phyloP scores from a whole-genome alignment of 2,888 invertebrate genomes.

The Synanthedon formicaeformis region DNA sequence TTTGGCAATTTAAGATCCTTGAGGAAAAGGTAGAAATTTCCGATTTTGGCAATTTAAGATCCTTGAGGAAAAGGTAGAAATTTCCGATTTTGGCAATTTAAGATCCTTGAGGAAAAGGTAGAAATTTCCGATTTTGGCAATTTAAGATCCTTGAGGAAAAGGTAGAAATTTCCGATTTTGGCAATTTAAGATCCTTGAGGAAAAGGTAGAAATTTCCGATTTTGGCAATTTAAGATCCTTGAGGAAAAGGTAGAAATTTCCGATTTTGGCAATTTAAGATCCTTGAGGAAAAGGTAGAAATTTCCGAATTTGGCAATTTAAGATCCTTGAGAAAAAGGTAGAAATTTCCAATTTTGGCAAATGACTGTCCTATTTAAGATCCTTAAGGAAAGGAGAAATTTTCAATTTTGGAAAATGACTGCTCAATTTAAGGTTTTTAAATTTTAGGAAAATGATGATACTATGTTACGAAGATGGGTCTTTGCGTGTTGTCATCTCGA shows the following conservation, averaged over 20 bases:
- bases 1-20: too few species aligned
- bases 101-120: not conserved
- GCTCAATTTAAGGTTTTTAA: not conserved
- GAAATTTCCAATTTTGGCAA: not conserved
- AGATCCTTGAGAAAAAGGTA: not conserved
- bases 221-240: too few species aligned
- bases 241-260: too few species aligned
- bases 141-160: not conserved
- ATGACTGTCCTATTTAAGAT: not conserved
- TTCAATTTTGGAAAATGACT: not conserved
- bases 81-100: not conserved
- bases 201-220: too few species aligned
- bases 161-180: too few species aligned
- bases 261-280: not conserved
- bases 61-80: too few species aligned
- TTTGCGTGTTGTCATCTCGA: constrained; percentile 87
- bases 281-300: not conserved
- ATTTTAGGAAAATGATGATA: constrained; percentile 85
- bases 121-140: not conserved
- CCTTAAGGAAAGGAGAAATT: not conserved
- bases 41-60: too few species aligned
- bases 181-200: too few species aligned
- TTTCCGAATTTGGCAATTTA: not conserved
- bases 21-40: too few species aligned
- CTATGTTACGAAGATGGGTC: constrained; percentile 85